Base-by-base conservation (phyloP, 2,888 invertebrate genomes). In the Cataglyphis albicans region DNA sequence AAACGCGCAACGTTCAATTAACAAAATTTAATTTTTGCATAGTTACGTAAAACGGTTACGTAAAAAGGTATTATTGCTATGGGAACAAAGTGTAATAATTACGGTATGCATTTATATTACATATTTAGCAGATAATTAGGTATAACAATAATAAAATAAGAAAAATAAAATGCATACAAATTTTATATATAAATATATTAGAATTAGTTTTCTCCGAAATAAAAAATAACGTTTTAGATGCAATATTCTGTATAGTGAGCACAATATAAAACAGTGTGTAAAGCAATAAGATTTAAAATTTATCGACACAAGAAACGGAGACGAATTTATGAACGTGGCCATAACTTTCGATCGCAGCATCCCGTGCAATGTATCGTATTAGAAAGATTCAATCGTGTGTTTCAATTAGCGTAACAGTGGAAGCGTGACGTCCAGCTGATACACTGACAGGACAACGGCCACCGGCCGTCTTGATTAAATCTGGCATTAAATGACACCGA, bases 321-420 rank as follows among this genome's bases (percentile, higher is more conserved):
- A 78, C 18, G 15, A 21, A 76, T 72, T 78, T 72, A 78, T 44
- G 35, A 55, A 21, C 35, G 44, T 48, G 15, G 29, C 18, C 70
- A 41, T 68, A 70, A 78, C 70, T 41, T 68, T 68, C 67, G 7
- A 3, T 5, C 21, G 7, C 38, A n/a, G n/a, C 10, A 44, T 59
- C n/a, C 18, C 35, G 15, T 59, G 12, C 18, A 80, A n/a, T n/a
- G n/a, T 59, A 44, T 70, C 57, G 32, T 32, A 44, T 70, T 25
- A 21, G 44, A 72, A 41, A 80, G 25, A 72, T 78, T 32, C 32
- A 59, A 80, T 80, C 78, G 35, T 32, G 32, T 32, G 32, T 80
- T 80, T 80, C 73, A 80, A 80, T 80, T 80, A 59, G 78, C 18
- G 78, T 32, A 72, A 80, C 78, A 80, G 73, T 59, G 32, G 25